Conservation (phyloP, 2,888 invertebrate species). For the Pristionchus fissidentatus region DNA sequence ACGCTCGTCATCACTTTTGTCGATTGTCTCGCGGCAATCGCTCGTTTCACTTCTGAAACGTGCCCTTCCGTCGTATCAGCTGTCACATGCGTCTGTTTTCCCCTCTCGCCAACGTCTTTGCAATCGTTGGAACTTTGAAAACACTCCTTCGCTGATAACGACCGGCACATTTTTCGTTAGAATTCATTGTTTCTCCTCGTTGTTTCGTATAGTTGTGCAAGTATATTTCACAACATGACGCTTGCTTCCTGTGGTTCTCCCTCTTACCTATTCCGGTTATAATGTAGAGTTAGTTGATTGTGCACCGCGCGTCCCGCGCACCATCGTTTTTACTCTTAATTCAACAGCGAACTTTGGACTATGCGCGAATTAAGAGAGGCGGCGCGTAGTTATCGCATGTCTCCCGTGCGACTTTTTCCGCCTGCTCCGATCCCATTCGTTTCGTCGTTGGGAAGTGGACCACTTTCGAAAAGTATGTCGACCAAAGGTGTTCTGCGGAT, state of each 20-base stretch:
- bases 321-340: neutral
- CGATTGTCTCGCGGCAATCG: neutral
- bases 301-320: neutral
- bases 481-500: conserved; percentile 25
- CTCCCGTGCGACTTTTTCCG: conserved; percentile 11
- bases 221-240: too few relatives aligned
- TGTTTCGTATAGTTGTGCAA: neutral
- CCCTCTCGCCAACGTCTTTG: neutral
- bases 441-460: neutral
- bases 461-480: conserved; percentile 44
- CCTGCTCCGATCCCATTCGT: neutral
- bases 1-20: neutral
- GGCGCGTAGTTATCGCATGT: conserved; percentile 15
- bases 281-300: conserved; percentile 15
- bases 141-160: neutral
- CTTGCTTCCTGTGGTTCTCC: too few relatives aligned
- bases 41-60: conserved; percentile 17
- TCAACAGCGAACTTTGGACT: conserved; percentile 34
- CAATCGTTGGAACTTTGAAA: conserved; percentile 10
- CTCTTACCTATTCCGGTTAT: neutral
- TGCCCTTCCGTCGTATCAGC: conserved; percentile 23
- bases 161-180: neutral
- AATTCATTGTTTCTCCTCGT: neutral
- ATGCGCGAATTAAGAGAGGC: neutral
- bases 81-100: conserved; percentile 23